These are phyloP conservation scores for Cephalopachus bancanus DNA, from an alignment of 2,797 vertebrate species.

Conservation along the genomic window DNA sequence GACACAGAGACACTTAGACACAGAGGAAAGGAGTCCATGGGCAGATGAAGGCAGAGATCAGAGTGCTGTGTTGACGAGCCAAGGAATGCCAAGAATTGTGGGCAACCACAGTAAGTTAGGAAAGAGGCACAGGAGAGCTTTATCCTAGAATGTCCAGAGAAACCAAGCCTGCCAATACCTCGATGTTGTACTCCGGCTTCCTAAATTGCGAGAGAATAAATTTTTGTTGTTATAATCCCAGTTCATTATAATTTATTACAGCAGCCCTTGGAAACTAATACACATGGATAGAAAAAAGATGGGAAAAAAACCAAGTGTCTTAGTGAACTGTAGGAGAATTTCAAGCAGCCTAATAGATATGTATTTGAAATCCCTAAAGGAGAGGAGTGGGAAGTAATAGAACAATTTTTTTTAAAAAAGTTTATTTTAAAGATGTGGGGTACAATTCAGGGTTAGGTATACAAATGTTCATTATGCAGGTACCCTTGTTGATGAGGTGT, in stretches of 20 bases:
- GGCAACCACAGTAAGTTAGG: not conserved
- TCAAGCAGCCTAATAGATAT: not conserved
- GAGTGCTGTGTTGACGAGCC: too few species aligned
- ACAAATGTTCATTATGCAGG: too few species aligned
- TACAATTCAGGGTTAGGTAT: too few species aligned
- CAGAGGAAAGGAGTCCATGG: not conserved
- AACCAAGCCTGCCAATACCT: not conserved
- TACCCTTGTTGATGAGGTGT: too few species aligned
- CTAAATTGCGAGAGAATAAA: not conserved
- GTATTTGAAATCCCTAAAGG: not conserved
- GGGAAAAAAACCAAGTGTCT: not conserved
- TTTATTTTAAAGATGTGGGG: too few species aligned
- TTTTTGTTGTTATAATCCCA: constrained; percentile 41
- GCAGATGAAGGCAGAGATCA: not conserved
- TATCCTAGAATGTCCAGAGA: not conserved
- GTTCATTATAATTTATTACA: not conserved
- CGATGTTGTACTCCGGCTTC: not conserved
- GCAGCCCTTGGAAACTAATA: not conserved
- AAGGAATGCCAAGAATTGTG: not conserved
- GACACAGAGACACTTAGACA: not conserved
- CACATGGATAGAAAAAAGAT: not conserved
- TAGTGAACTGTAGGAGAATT: not conserved
- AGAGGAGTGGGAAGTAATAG: not conserved
- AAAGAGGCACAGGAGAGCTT: not conserved
- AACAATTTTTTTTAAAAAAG: not conserved